These are phyloP conservation scores for Halisarca cf. caerulea DNA, from an alignment of 37 sponge, comb jelly and placozoan genomes.

Conservation along the genomic window DNA sequence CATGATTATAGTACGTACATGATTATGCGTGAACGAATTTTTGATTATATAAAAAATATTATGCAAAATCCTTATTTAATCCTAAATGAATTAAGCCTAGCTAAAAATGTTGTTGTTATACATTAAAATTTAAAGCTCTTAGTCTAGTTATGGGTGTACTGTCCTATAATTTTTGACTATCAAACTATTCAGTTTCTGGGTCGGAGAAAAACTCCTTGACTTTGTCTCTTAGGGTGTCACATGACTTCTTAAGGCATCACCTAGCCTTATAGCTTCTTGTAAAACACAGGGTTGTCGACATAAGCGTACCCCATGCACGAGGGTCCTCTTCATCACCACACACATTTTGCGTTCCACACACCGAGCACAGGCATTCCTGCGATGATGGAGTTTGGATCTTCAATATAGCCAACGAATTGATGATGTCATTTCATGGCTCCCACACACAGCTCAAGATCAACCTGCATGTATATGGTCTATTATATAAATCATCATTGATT, in stretches of 20 bases:
- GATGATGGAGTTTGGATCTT: conserved; percentile 96
- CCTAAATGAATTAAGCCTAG: too few species aligned
- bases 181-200: too few species aligned
- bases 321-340: conserved; percentile 91
- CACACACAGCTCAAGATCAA: conserved; percentile 81
- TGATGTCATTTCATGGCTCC: conserved; percentile 95
- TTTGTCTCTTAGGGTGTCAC: conserved; percentile 77
- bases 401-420: conserved; percentile 93
- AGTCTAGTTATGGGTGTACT: too few species aligned
- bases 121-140: too few species aligned
- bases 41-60: too few species aligned
- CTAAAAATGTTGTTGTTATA: too few species aligned
- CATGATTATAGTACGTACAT: too few species aligned
- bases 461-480: too few species aligned
- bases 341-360: conserved; percentile 88
- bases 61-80: too few species aligned
- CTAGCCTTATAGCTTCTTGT: conserved; percentile 94
- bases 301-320: conserved; percentile 95
- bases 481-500: conserved; percentile 81
- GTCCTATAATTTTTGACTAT: too few species aligned
- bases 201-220: conserved; percentile 52
- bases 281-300: conserved; percentile 96
- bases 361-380: conserved; percentile 91
- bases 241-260: conserved; percentile 95
- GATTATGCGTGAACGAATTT: too few species aligned